These are phyloP conservation scores for Acomys russatus DNA, from an alignment of 2,797 vertebrate species.

Conservation along the genomic window DNA sequence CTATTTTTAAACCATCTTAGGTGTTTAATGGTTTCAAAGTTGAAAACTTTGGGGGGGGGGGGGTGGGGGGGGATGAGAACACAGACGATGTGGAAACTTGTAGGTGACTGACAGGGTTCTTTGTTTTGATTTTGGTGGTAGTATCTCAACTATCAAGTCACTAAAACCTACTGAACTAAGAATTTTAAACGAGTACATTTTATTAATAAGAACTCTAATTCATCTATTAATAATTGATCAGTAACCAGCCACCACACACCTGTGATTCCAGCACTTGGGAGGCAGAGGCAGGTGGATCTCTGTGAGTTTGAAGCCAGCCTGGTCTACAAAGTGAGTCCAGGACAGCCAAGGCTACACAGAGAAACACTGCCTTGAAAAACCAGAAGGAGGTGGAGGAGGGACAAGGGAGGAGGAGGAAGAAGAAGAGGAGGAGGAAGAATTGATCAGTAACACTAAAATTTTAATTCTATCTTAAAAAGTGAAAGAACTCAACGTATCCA, in stretches of 20 bases:
- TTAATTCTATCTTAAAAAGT: neutral
- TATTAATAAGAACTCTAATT: neutral
- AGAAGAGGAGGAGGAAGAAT: too few species aligned
- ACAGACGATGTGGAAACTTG: neutral
- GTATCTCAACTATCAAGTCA: neutral
- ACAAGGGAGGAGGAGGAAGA: too few species aligned
- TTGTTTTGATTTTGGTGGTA: neutral
- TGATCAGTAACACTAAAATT: neutral
- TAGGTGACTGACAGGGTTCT: neutral
- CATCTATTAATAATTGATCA: neutral
- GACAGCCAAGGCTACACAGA: too few species aligned
- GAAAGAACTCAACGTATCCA: neutral
- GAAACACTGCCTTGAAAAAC: too few species aligned
- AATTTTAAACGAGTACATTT: neutral
- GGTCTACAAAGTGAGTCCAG: too few species aligned
- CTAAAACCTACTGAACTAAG: neutral
- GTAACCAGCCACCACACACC: neutral
- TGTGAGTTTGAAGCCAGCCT: too few species aligned
- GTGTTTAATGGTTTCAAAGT: neutral
- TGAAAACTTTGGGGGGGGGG: too few species aligned
- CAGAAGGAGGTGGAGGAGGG: too few species aligned
- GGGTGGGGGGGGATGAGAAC: too few species aligned
- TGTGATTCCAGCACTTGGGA: too few species aligned
- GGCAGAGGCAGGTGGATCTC: too few species aligned
- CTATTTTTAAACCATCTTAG: neutral